Conservation (phyloP, 2,797 vertebrate species). For the Falco naumanni region DNA sequence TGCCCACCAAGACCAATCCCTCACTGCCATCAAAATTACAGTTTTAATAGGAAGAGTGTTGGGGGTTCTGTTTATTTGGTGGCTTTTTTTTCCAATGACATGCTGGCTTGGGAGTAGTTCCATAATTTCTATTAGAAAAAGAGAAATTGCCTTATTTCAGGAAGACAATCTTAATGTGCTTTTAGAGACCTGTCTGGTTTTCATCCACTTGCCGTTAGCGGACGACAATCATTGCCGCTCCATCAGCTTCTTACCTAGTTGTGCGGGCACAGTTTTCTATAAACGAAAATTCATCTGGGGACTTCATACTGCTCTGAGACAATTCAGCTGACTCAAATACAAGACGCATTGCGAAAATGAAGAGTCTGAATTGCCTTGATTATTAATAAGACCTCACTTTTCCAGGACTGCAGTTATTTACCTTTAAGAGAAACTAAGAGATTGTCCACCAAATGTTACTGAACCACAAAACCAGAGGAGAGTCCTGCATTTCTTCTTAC, state of each 20-base stretch:
- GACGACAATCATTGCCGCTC: not conserved
- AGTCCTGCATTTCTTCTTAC: constrained; percentile 42
- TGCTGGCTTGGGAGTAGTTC: not conserved
- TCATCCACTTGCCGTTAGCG: not conserved
- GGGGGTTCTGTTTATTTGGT: not conserved
- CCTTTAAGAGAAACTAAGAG: constrained; percentile 1
- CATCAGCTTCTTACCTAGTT: not conserved
- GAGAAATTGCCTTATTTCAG: not conserved
- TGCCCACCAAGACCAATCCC: not conserved
- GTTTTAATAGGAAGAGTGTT: not conserved
- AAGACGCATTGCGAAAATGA: not conserved
- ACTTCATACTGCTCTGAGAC: not conserved
- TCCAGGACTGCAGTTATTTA: constrained; percentile 38
- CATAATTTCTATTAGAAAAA: not conserved
- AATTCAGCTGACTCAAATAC: not conserved
- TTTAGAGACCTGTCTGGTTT: not conserved
- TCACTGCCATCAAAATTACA: not conserved
- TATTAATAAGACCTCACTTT: constrained; percentile 20
- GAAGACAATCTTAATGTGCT: not conserved
- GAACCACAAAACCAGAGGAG: constrained; percentile 47
- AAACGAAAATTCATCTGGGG: constrained; percentile 6
- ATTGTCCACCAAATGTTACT: not conserved
- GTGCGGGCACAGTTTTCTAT: not conserved
- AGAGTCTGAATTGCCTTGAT: constrained; percentile 18
- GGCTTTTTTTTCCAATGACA: accelerated